Evolutionary conservation across 2,888 invertebrate species (phyloP), one percentile per base, ranked within the genome.

Genomic region (Dryocosmus kuriphilus): DNA sequence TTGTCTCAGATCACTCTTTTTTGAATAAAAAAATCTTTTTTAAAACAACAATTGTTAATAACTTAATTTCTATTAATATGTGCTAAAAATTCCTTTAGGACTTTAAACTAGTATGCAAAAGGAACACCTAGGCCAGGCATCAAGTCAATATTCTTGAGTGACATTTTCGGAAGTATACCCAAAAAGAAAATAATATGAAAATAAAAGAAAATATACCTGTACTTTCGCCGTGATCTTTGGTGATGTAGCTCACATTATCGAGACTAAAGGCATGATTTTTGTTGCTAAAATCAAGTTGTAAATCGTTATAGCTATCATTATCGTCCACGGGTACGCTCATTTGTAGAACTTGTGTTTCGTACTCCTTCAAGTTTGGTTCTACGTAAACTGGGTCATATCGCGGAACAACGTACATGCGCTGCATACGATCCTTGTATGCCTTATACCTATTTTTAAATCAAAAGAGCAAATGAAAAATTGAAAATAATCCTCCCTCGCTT

Each of bases 321-420:
- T 96, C 96, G 86, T 98, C 98, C 2, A 97, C 95, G 0, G 96
- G 96, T 3, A 98, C 97, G 81, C 97, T 97, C 98, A 98, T 98
- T 84, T 97, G 97, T 3, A 98, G 92, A 61, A 98, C 96, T 94
- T 98, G 98, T 0, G 98, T 98, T 92, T 98, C 98, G 91, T 98
- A 98, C 92, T 98, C 96, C 85, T 98, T 97, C 63, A 98, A 94
- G 88, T 97, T 97, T 35, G 97, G 96, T 86, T 95, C 95, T 14
- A 94, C 92, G 93, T 95, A 92, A 46, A 94, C 93, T 22, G 91
- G 90, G 90, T 96, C 96, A 88, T 96, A 96, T 35, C 95, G 93
- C 0, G 96, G 95, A 7, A 94, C 93, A 0, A 94, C 94, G 84
- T 96, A 96, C 91, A 96, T 95, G 24, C 96, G 94, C 74, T 95